These are phyloP conservation scores for Dendrophyllia cribrosa DNA, from an alignment of 64 coral and sea anemone species.

Conservation along the genomic window DNA sequence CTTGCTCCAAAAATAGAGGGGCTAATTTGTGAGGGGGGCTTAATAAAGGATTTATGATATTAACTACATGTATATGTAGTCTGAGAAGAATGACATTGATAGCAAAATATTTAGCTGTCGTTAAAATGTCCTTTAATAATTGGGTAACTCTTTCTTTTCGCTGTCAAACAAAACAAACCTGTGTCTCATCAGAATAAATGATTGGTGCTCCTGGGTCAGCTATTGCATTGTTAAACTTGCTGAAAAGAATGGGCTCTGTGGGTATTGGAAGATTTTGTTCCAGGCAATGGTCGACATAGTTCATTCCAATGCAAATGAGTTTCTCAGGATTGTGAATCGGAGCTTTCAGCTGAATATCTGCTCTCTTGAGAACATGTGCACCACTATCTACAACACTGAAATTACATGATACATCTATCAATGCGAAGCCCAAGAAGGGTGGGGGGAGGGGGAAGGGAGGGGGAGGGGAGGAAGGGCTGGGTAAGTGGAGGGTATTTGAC, in stretches of 20 bases:
- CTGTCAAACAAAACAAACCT: conserved; percentile 48
- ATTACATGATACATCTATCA: neutral
- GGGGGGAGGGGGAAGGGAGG: neutral
- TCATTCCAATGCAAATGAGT: conserved; percentile 94
- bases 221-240: conserved; percentile 94
- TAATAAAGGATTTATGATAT: too few species aligned
- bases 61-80: too few species aligned
- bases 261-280: conserved; percentile 96
- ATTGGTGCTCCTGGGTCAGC: conserved; percentile 80
- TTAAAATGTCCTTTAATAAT: too few species aligned
- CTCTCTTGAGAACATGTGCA: conserved; percentile 79
- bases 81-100: too few species aligned
- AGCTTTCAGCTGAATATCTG: conserved; percentile 81
- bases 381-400: conserved; percentile 73
- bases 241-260: conserved; percentile 90
- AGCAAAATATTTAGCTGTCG: too few species aligned
- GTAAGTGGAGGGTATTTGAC: too few species aligned
- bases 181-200: conserved; percentile 70
- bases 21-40: too few species aligned
- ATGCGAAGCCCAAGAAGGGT: neutral
- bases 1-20: too few species aligned
- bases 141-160: neutral
- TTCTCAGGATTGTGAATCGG: conserved; percentile 96
- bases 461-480: too few species aligned
- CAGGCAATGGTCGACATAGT: conserved; percentile 91